Conservation (phyloP, 2,113 vertebrate genomes). For the Indri indri region DNA sequence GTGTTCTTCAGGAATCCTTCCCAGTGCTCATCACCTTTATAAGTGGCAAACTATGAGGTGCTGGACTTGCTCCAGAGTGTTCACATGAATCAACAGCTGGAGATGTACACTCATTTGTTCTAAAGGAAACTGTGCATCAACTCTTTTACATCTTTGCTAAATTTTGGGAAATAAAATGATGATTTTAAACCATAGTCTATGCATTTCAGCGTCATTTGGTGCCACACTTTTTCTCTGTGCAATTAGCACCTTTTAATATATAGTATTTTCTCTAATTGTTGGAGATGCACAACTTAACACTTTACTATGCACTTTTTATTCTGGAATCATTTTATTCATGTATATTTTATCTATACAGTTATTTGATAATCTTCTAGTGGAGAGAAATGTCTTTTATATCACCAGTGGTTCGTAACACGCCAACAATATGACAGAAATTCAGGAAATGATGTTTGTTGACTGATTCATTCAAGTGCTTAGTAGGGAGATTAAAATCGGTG, state of each 20-base stretch:
- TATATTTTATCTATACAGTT: background rate
- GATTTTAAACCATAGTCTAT: background rate
- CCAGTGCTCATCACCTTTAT: background rate
- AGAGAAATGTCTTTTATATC: slow-evolving; percentile 16
- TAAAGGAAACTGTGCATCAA: background rate
- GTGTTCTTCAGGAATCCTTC: background rate
- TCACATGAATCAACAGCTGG: background rate
- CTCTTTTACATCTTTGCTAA: background rate
- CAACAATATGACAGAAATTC: background rate
- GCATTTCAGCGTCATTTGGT: background rate
- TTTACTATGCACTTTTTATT: background rate
- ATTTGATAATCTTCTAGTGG: background rate
- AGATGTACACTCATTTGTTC: background rate
- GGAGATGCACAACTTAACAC: background rate
- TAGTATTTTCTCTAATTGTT: background rate
- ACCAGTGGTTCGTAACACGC: background rate
- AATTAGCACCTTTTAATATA: background rate
- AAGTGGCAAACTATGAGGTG: background rate
- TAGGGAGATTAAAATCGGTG: background rate
- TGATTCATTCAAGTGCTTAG: background rate
- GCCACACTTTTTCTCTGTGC: background rate
- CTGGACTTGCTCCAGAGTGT: background rate
- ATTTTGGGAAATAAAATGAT: background rate
- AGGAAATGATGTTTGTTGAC: background rate
- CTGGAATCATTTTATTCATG: background rate